Evolutionary conservation across 2,113 vertebrate species (phyloP).

Genomic region (Glaucidium brasilianum): DNA sequence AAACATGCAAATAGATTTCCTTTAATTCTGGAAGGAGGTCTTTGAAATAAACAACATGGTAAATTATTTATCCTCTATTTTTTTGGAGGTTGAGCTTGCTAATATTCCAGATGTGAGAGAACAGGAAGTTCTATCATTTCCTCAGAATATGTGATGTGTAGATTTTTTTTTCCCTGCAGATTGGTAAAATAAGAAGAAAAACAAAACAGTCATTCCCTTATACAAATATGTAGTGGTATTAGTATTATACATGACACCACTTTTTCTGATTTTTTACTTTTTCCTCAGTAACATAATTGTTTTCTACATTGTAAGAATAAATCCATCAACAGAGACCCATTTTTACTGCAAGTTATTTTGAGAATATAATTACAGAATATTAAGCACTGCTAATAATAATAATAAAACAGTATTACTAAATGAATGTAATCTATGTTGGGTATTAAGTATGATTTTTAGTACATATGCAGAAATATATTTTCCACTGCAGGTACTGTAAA

Average conservation of each 20-base stretch:
- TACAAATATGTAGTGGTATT: not conserved
- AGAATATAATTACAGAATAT: not conserved
- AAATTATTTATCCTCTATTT: constrained; percentile 62
- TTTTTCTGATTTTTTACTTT: not conserved
- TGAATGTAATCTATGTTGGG: not conserved
- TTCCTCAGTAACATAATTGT: not conserved
- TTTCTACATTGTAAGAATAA: not conserved
- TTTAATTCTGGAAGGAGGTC: constrained; percentile 59
- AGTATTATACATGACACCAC: not conserved
- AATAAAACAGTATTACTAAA: not conserved
- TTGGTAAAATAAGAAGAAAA: constrained; percentile 30
- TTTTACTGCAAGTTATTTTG: not conserved
- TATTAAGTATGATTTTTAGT: not conserved
- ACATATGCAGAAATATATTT: not conserved
- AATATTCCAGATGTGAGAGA: constrained; percentile 62
- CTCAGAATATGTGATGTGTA: constrained; percentile 1
- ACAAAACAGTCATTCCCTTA: not conserved
- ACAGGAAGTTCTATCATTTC: constrained; percentile 71
- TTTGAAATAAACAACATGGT: constrained; percentile 62
- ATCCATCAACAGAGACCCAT: not conserved
- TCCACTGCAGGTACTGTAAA: not conserved
- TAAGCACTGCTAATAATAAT: not conserved
- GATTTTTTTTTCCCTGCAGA: not conserved
- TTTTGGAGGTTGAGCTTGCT: constrained; percentile 47
- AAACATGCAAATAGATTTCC: constrained; percentile 64